Percentiles rank a stretch among this genome's conserved stretches.
Evolutionary conservation across 2,113 vertebrate genomes (phyloP).

Genomic region (Psittacus erithacus): DNA sequence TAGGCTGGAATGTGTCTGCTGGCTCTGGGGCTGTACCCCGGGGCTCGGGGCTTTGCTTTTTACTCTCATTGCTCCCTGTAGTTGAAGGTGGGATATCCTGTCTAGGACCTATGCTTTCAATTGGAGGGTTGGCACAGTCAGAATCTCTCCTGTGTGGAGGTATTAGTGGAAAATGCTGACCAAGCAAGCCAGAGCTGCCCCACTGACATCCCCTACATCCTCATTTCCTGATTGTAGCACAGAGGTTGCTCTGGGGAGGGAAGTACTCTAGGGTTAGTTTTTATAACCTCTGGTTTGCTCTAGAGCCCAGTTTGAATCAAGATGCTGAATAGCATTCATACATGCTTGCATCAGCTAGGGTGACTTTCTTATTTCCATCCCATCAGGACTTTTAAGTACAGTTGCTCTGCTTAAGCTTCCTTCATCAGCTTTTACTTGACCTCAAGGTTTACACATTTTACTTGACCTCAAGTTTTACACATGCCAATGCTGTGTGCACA

Average conservation of each 20-base stretch:
- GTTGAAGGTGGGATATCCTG: not conserved
- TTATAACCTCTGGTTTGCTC: not conserved
- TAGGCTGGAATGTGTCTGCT: not conserved
- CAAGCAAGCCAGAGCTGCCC: not conserved
- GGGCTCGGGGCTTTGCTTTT: not conserved
- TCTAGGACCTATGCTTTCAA: rapidly evolving
- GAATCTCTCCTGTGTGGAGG: rapidly evolving
- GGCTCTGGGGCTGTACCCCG: not conserved
- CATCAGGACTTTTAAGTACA: not conserved
- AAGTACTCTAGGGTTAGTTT: not conserved
- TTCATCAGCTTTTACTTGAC: not conserved
- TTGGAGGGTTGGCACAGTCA: not conserved
- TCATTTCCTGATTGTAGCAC: not conserved
- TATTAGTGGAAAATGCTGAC: not conserved
- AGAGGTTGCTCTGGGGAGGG: not conserved
- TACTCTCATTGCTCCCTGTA: not conserved
- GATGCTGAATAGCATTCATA: not conserved
- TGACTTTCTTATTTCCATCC: not conserved
- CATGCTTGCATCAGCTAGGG: not conserved
- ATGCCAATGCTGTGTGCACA: not conserved
- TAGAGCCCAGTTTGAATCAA: not conserved
- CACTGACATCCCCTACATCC: too few species aligned
- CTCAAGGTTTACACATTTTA: not conserved
- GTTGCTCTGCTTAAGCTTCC: not conserved
- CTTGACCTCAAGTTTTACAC: not conserved